Evolutionary conservation across 2,888 invertebrate species (phyloP), one percentile per base, ranked within the genome.

Genomic region (Protonemura montana): DNA sequence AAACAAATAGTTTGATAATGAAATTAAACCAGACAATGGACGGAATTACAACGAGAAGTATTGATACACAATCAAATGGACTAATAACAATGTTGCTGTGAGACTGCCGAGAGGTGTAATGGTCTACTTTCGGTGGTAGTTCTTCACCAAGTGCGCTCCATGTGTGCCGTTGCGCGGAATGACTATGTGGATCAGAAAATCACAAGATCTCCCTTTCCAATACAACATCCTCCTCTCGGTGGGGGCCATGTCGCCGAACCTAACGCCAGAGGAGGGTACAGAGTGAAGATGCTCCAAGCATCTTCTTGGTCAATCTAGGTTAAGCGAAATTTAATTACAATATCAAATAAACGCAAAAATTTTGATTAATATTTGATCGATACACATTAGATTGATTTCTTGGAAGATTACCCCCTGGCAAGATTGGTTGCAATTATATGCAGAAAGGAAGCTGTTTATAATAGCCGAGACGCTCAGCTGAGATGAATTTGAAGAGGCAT

Each of bases 161-260:
- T 59, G 59, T 59, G 59, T 59, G 59, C 59, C 59, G 59, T 59
- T 59, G 59, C 59, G 59, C 59, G 59, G 59, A 21, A 1, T 59
- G 59, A 59, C 59, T 59, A 59, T 59, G 59, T 59, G 59, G 59
- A 59, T 59, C 59, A 59, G 59, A 59, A 59, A 59, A 59, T 59
- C 59, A 59, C 59, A 59, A 59, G 59, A 59, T 59, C 59, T 59
- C 59, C 59, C 59, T 59, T 59, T 59, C 59, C 59, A 59, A 59
- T 59, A 59, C 16, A 16, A 59, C 59, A 21, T 59, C 59, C 59
- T 59, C 59, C 59, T 59, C 59, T 3, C 3, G 59, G 59, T 21
- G 59, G 6, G 1, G 59, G 21, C 13, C 10, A 10, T 35, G 3
- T 10, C 2, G 16, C 16, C 21, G 16, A 21, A 59, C 59, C 59